Evolutionary conservation across 2,888 invertebrate genomes (phyloP).

Genomic region (Pterobdella sp.): DNA sequence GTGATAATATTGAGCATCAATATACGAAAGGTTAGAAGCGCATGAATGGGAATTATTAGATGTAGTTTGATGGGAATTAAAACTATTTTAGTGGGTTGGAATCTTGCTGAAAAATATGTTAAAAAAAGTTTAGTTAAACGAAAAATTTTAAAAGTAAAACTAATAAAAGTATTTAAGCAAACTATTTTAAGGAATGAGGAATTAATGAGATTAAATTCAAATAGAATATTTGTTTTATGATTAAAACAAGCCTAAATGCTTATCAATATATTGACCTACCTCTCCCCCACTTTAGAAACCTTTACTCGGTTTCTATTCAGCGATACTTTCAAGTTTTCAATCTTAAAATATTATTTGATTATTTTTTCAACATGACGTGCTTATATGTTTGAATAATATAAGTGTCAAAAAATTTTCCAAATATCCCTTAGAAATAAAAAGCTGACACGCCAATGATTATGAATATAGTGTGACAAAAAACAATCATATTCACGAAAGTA

Average conservation of each 20-base stretch:
- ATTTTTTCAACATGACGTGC: not conserved
- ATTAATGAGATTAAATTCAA: too few species aligned
- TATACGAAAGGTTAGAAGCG: too few species aligned
- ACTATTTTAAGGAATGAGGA: too few species aligned
- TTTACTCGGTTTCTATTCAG: conserved; percentile 59
- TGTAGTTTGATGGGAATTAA: too few species aligned
- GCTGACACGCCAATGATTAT: not conserved
- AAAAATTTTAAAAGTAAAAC: not conserved
- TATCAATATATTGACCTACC: conserved; percentile 38
- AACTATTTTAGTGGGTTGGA: too few species aligned
- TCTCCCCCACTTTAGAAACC: conserved; percentile 49
- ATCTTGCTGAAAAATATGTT: not conserved
- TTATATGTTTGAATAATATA: not conserved
- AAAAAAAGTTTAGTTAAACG: not conserved
- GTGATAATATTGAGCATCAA: too few species aligned
- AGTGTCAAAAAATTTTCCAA: not conserved
- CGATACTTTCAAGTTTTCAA: conserved; percentile 66
- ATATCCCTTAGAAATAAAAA: not conserved
- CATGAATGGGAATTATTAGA: too few species aligned
- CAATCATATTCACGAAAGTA: too few species aligned
- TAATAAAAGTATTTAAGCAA: too few species aligned
- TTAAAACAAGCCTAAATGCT: not conserved
- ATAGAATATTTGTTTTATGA: too few species aligned
- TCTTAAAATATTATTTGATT: conserved; percentile 45
- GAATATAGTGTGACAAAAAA: too few species aligned